These are phyloP conservation scores for Asteroscopus sphinx DNA, from an alignment of 2,888 invertebrate genomes.

Conservation along the genomic window DNA sequence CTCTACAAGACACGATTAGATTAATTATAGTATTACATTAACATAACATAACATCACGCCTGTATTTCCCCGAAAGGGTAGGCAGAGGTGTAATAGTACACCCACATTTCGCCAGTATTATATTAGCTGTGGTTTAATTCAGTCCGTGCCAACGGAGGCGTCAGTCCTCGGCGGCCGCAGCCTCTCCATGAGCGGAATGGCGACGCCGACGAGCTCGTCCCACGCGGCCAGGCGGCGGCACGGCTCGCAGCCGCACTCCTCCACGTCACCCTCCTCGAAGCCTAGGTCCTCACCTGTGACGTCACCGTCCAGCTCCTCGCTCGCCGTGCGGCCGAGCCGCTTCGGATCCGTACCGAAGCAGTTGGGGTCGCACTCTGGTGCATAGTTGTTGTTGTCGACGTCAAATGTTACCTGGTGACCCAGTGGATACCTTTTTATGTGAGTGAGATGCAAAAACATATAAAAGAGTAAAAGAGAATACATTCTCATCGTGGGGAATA, in stretches of 20 bases:
- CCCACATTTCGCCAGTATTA: no score
- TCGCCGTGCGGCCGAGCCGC: slow-evolving; percentile 12
- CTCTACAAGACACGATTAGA: no score
- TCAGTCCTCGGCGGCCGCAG: slow-evolving; percentile 84
- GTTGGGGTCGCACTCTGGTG: slow-evolving; percentile 41
- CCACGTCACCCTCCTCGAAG: slow-evolving; percentile 80
- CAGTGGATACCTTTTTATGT: background rate
- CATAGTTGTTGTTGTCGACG: slow-evolving; percentile 71
- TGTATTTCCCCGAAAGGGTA: no score
- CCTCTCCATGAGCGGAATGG: slow-evolving; percentile 92
- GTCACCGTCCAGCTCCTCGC: slow-evolving; percentile 59
- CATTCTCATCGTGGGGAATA: no score
- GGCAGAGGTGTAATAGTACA: no score
- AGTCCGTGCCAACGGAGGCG: slow-evolving; percentile 82
- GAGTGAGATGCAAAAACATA: no score
- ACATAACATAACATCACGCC: no score
- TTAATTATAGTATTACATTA: no score
- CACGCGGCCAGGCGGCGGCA: slow-evolving; percentile 87
- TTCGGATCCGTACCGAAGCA: slow-evolving; percentile 27
- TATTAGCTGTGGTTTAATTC: slow-evolving; percentile 10
- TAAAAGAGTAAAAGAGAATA: no score
- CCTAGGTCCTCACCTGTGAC: slow-evolving; percentile 80
- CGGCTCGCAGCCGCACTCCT: slow-evolving; percentile 78
- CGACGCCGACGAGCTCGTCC: slow-evolving; percentile 94
- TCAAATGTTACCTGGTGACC: slow-evolving; percentile 75